These are phyloP conservation scores for Hyalella azteca DNA, from an alignment of 2,888 invertebrate genomes.

Conservation along the genomic window DNA sequence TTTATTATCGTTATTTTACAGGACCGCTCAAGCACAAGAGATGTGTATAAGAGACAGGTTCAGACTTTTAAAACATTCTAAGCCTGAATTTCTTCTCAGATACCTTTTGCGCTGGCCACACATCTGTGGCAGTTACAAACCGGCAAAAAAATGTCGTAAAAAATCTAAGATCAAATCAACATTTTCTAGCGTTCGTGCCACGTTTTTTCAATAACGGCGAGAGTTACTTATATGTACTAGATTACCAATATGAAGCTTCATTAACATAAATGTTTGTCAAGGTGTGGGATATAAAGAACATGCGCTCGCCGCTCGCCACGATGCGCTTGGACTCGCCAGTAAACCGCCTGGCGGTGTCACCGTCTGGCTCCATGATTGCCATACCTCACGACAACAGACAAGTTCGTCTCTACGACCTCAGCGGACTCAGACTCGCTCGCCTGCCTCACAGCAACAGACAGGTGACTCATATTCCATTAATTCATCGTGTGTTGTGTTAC, in stretches of 20 bases:
- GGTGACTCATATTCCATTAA: slow-evolving; percentile 65
- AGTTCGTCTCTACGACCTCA: slow-evolving; percentile 90
- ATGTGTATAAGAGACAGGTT: too few species aligned
- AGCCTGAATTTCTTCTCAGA: too few species aligned
- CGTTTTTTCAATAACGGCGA: background rate
- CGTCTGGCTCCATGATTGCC: slow-evolving; percentile 78
- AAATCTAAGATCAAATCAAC: background rate
- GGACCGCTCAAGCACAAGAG: too few species aligned
- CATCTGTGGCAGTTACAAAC: too few species aligned
- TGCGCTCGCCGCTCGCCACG: slow-evolving; percentile 93
- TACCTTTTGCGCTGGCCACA: too few species aligned
- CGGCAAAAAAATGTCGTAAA: too few species aligned
- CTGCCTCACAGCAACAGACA: slow-evolving; percentile 88
- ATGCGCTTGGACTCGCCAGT: slow-evolving; percentile 94
- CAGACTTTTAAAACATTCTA: too few species aligned
- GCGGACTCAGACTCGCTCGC: slow-evolving; percentile 86
- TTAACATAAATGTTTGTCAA: background rate
- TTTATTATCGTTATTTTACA: too few species aligned
- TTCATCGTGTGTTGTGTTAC: background rate
- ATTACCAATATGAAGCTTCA: background rate
- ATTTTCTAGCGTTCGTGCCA: background rate
- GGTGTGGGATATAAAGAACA: slow-evolving; percentile 98
- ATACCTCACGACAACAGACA: slow-evolving; percentile 98
- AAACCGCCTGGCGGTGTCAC: slow-evolving; percentile 87
- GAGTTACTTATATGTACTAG: too few species aligned